A percentile compares a stretch with the other conserved stretches of the same genome.
Evolutionary conservation across 2,113 vertebrate species (phyloP).

Genomic region (Albula glossodonta): DNA sequence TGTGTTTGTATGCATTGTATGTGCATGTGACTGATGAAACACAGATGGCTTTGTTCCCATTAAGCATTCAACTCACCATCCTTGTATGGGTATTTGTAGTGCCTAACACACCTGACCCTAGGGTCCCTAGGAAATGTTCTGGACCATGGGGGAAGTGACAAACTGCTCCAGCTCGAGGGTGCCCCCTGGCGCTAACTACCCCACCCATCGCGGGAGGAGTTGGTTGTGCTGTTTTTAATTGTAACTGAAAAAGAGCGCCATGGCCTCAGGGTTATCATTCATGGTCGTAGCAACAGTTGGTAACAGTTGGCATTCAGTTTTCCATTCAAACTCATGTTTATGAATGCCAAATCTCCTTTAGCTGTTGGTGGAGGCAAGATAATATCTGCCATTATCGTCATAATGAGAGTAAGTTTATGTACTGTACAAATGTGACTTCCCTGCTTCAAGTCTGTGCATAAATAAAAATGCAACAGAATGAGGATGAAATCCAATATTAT

Average conservation of each 20-base stretch:
- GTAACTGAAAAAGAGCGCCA: neutral
- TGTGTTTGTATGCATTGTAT: too few relatives aligned
- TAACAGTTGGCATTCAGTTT: neutral
- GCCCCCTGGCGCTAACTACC: neutral
- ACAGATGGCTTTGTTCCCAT: too few relatives aligned
- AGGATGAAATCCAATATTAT: neutral
- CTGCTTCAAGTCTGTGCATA: neutral
- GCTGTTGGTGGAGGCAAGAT: too few relatives aligned
- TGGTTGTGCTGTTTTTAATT: too few relatives aligned
- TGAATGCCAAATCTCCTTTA: neutral
- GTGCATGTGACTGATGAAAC: too few relatives aligned
- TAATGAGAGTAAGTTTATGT: neutral
- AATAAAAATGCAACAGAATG: neutral
- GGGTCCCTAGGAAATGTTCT: neutral
- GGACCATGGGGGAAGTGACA: too few relatives aligned
- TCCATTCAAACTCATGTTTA: neutral
- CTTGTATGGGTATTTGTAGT: too few relatives aligned
- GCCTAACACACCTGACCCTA: neutral
- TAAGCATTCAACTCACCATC: too few relatives aligned
- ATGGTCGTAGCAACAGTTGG: neutral
- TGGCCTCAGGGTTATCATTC: neutral
- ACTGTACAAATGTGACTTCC: too few relatives aligned
- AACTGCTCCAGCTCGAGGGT: neutral
- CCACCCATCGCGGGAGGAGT: neutral
- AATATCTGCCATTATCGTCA: neutral